Conservation (phyloP, 1,140 invertebrate genomes). For the Venustaconcha ellipsiformis region DNA sequence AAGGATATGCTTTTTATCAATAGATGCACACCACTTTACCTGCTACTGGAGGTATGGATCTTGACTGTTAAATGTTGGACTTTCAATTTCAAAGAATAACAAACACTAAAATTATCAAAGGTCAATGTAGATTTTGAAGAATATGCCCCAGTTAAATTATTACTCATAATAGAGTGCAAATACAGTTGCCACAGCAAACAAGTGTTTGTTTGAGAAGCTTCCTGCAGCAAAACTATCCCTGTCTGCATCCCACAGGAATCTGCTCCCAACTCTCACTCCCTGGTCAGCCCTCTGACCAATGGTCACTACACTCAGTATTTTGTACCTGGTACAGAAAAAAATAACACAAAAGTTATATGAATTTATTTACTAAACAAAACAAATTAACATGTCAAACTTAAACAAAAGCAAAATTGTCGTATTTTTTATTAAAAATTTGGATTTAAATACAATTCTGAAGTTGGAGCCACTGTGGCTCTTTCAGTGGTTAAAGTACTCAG, state of each 20-base stretch:
- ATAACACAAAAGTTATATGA: background rate
- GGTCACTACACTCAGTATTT: slow-evolving; percentile 49
- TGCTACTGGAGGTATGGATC: no score
- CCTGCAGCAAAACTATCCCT: slow-evolving; percentile 54
- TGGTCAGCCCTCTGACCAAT: slow-evolving; percentile 57
- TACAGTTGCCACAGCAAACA: slow-evolving; percentile 27
- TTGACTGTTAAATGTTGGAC: no score
- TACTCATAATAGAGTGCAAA: slow-evolving; percentile 32
- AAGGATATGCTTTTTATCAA: no score
- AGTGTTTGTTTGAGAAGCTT: slow-evolving; percentile 44
- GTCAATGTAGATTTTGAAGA: no score
- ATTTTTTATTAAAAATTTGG: slow-evolving; percentile 5
- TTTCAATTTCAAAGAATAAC: no score
- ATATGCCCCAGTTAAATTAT: no score
- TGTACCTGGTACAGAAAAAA: slow-evolving; percentile 47
- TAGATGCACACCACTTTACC: no score
- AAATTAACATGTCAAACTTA: background rate
- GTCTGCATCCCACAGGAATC: slow-evolving; percentile 55
- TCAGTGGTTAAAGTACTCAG: background rate
- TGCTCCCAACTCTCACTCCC: slow-evolving; percentile 48
- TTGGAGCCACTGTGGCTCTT: background rate
- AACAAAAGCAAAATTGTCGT: background rate
- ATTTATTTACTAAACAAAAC: background rate
- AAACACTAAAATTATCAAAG: no score
- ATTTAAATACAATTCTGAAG: background rate